Base-by-base conservation (phyloP, 23 tunicate genomes). In the Trididemnum clinides region DNA sequence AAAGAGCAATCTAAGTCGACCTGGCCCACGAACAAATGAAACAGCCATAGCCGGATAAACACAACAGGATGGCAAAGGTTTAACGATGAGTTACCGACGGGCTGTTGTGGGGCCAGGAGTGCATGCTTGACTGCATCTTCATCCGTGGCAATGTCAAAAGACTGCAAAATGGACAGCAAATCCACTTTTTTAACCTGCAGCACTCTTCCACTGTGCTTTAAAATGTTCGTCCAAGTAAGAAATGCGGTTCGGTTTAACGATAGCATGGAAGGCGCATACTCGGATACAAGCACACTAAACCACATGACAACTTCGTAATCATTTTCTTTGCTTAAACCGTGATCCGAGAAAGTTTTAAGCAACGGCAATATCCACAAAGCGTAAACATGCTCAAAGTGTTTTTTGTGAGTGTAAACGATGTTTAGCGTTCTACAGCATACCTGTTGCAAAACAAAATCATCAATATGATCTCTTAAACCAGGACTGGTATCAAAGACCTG, bases 231-330 rank as follows among this genome's bases (percentile, higher is more conserved):
- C 97, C 97, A 92, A 28, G 71, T 54, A 30, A 72, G 12, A 0
- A 77, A 54, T 1, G 39, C 84, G 36, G 83, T 78, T 64, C 83
- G 44, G 34, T 87, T 78, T 21, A 77, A 39, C 0, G 34, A 33
- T 0, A 63, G 34, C 54, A 49, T 38, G 5, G 57, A 33, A 39
- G 65, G 89, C 29, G 66, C 50, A 76, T 72, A 83, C 23, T 72
- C 44, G 12, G 38, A 59, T n/a, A 69, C 77, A 10, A 92, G 26
- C 12, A 78, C 49, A 65, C 78, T 31, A 1, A 87, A 33, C 88
- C 88, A 87, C 97, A 92, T 86, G 12, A 91, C 97, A 0, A 92
- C 21, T 63, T 92, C 91, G 32, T 80, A 86, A 5, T 77, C 72
- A 70, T 78, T 85, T 37, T 87, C 88, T 65, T 82, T 83, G 27